Evolutionary conservation across 1,140 invertebrate genomes (phyloP), one percentile per base, ranked within the genome.

Genomic region (Chlorops oryzae): DNA sequence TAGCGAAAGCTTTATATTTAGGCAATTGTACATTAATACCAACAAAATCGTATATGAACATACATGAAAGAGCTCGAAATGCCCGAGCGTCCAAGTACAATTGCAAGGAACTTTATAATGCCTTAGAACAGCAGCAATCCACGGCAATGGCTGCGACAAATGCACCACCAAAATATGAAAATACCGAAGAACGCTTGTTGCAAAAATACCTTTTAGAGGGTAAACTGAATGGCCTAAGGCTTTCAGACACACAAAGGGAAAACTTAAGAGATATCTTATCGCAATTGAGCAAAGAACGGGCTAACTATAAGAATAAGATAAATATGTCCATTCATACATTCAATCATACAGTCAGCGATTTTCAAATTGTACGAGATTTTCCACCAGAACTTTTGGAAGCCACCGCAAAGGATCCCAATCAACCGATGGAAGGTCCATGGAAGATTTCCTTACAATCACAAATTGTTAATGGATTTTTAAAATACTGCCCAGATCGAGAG

Each of bases 11-110:
- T 22, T 72, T 95, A 10, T 90, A 86, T 63, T 75, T 87, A 43
- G 85, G 87, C n/a, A 87, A 87, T 62, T 83, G 81, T 57, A 82
- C 82, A n/a, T 58, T 87, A 18, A 88, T 91, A 78, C 83, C 88
- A 7, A 84, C 83, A 6, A 81, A 83, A 59, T 82, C 77, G 24
- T 92, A 90, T 60, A 70, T 84, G 47, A 77, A 81, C 50, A 85
- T 92, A 45, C 83, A 88, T 57, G 80, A 85, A 51, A 72, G 87
- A 55, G 86, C 87, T 1, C 74, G 77, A 43, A 77, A 77, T 61
- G 84, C 86, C 0, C 72, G 80, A 50, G 75, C 77, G 0, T 63
- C 75, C 2, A 89, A 87, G 73, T 89, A 81, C 60, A 78, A 79
- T 40, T 87, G 80, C 57, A 58, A 73, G 56, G 71, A 77, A 3